Percentiles rank a stretch among this genome's conserved stretches.
These are phyloP conservation scores for Salticus scenicus DNA, from an alignment of 2,888 invertebrate genomes.

Conservation along the genomic window DNA sequence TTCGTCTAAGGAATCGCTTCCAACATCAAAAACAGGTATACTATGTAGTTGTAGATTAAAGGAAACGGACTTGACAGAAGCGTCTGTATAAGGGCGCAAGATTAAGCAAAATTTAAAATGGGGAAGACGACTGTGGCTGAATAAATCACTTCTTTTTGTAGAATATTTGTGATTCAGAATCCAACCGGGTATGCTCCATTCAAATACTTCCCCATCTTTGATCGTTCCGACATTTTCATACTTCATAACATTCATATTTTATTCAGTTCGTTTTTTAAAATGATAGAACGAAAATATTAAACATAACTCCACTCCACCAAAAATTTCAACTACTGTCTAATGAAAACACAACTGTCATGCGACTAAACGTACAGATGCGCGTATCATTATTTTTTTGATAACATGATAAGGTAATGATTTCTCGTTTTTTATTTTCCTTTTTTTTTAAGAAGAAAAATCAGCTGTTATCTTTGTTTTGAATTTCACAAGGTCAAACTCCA, in stretches of 20 bases:
- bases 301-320: background rate
- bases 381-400: too few species aligned
- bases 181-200: background rate
- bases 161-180: background rate
- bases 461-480: too few species aligned
- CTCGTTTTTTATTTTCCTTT: too few species aligned
- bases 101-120: background rate
- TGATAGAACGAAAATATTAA: too few species aligned
- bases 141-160: background rate
- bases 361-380: too few species aligned
- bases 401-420: too few species aligned
- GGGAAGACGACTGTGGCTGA: background rate
- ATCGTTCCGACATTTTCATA: background rate
- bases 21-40: background rate
- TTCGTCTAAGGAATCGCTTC: background rate
- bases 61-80: background rate
- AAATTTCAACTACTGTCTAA: background rate
- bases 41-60: background rate
- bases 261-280: background rate
- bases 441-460: too few species aligned
- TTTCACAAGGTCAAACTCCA: too few species aligned
- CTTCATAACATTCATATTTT: background rate
- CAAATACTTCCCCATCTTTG: background rate
- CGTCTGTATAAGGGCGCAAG: background rate
- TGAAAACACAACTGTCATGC: background rate